Percentiles rank a stretch among this genome's conserved stretches.
Evolutionary conservation across 2,888 invertebrate genomes (phyloP).

Genomic region (Plebejus argus): DNA sequence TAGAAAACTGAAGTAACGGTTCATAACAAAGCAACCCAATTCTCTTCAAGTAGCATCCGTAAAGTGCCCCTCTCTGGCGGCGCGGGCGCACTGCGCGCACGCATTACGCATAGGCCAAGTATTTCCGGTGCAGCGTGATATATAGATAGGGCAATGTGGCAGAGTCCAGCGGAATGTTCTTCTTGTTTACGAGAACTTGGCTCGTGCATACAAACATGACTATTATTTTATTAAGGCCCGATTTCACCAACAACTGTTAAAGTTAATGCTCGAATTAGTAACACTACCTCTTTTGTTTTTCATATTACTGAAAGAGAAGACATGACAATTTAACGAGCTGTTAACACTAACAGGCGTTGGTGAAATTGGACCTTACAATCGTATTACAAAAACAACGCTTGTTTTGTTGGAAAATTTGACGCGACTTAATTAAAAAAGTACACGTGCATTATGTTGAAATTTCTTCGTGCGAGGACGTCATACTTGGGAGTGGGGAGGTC

Average conservation of each 20-base stretch:
- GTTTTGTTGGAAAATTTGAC: constrained; percentile 18
- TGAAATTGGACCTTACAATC: background rate
- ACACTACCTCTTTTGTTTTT: no score
- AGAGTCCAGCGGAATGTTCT: constrained; percentile 73
- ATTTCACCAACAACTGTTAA: no score
- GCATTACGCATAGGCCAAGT: constrained; percentile 48
- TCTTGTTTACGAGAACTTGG: constrained; percentile 55
- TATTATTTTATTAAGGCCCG: background rate
- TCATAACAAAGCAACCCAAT: background rate
- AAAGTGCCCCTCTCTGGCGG: background rate
- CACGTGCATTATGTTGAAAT: background rate
- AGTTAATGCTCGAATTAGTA: no score
- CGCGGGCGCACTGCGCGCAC: constrained; percentile 41
- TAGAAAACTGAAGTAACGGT: background rate
- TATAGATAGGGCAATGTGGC: constrained; percentile 49
- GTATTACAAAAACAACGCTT: background rate
- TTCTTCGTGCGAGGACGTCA: constrained; percentile 1
- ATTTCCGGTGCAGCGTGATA: constrained; percentile 62
- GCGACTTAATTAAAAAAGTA: background rate
- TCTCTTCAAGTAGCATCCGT: background rate
- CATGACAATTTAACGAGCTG: no score
- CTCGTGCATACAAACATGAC: constrained; percentile 24
- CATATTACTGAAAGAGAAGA: no score
- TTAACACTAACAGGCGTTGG: no score
- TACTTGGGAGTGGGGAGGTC: background rate